Percentiles rank a stretch among this genome's conserved stretches.
These are phyloP conservation scores for Mastomys coucha DNA, from an alignment of 2,113 vertebrate genomes.

Conservation along the genomic window DNA sequence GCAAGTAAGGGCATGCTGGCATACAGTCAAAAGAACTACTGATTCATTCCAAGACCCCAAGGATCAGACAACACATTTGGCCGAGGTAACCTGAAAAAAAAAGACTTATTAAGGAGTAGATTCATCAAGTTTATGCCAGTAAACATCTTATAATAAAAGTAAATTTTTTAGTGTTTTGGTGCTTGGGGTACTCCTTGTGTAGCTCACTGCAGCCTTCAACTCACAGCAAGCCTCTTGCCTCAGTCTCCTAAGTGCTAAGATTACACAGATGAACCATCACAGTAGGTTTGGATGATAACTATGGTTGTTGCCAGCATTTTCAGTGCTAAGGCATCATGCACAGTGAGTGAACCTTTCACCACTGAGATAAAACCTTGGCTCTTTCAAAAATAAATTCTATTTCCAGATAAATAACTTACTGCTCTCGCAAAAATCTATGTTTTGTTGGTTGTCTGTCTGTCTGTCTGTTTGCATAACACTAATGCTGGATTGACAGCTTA, in stretches of 20 bases:
- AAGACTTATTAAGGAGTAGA: background rate
- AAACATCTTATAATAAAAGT: background rate
- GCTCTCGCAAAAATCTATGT: background rate
- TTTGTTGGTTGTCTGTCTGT: background rate
- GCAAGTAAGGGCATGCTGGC: accelerated
- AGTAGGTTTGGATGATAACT: background rate
- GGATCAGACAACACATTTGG: background rate
- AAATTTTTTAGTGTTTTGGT: background rate
- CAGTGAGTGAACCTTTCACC: too few relatives aligned
- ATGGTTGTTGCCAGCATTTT: background rate
- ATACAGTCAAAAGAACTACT: background rate
- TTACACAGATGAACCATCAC: background rate
- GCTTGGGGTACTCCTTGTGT: background rate
- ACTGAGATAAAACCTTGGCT: background rate
- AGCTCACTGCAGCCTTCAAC: background rate
- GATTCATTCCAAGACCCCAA: background rate
- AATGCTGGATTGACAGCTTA: background rate
- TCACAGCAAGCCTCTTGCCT: background rate
- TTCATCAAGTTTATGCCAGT: background rate
- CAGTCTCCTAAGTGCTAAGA: background rate
- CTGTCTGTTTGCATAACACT: background rate
- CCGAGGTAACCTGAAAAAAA: background rate
- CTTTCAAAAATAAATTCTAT: background rate
- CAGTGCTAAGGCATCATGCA: too few relatives aligned
- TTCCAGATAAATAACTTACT: background rate